Base-by-base conservation (phyloP, 1,140 invertebrate species). In the Bombus ignitus region DNA sequence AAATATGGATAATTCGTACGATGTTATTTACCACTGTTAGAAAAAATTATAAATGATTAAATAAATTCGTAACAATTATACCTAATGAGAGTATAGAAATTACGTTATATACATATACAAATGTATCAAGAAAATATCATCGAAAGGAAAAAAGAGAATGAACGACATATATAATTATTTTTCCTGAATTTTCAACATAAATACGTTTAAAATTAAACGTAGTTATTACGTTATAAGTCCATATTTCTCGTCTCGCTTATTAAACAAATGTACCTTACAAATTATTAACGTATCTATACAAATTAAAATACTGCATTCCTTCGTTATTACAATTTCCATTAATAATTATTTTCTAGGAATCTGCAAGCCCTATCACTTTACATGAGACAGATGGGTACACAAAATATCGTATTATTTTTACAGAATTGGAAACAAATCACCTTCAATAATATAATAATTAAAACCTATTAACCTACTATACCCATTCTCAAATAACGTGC, bases 331-430 rank as follows among this genome's bases (percentile, higher is more conserved):
- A 85, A 80, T 90, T 81, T 83, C 57, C 28, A 65, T 88, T 78
- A 83, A 88, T 83, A 88, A 62, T 85, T 88, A 37, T 90, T 59
- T 72, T 77, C 62, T 90, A 90, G 88, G 80, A 83, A 91, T 78
- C 77, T 86, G 79, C 81, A 83, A 77, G n/a, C 86, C 82, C 71
- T 89, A 90, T 90, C 87, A 90, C 89, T 89, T 90, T 87, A 89
- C 75, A 83, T 42, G 71, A 42, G 81, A 84, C 39, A 89, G 85
- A 89, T 89, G 85, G 88, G 85, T 89, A 89, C 85, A 77, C 6
- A 66, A 81, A 35, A 8, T 71, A 68, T 78, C 47, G 28, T 59
- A 72, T 22, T 53, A 6, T 8, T 44, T 65, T 72, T 28, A 57
- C 8, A 72, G 15, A 35, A 73, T 73, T 80, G 6, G 39, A 57